Evolutionary conservation across 2,888 invertebrate species (phyloP).

Genomic region (Dioctria rufipes): DNA sequence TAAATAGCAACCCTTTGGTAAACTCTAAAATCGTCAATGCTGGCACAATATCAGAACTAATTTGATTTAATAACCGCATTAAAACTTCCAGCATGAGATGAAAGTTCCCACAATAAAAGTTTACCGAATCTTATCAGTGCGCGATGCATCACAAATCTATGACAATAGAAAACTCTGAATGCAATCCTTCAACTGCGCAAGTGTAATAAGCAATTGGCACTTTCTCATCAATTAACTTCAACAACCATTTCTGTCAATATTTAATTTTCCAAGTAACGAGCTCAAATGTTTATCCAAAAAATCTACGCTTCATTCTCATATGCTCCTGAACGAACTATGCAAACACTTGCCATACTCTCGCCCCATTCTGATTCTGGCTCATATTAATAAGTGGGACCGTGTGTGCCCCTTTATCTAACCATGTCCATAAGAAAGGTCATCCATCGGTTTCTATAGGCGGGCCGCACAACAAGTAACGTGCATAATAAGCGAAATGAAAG

Average conservation of each 20-base stretch:
- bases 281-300: conserved; percentile 55
- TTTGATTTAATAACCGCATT: no score
- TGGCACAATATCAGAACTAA: no score
- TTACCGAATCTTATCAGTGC: no score
- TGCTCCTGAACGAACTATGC: no score
- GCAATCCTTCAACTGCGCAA: background rate
- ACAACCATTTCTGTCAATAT: conserved; percentile 36
- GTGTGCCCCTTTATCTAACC: conserved; percentile 22
- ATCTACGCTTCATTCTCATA: no score
- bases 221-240: background rate
- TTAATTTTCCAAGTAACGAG: conserved; percentile 54
- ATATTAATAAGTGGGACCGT: conserved; percentile 30
- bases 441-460: background rate
- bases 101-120: no score
- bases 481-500: conserved; percentile 34
- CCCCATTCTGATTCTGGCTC: no score
- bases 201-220: conserved; percentile 27
- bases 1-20: no score
- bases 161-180: background rate
- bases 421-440: background rate
- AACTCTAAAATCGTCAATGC: no score
- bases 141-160: no score
- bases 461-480: conserved; percentile 10
- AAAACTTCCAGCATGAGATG: no score
- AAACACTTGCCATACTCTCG: no score